These are phyloP conservation scores for Pygoscelis antarcticus DNA, from an alignment of 2,113 vertebrate genomes.

Conservation along the genomic window DNA sequence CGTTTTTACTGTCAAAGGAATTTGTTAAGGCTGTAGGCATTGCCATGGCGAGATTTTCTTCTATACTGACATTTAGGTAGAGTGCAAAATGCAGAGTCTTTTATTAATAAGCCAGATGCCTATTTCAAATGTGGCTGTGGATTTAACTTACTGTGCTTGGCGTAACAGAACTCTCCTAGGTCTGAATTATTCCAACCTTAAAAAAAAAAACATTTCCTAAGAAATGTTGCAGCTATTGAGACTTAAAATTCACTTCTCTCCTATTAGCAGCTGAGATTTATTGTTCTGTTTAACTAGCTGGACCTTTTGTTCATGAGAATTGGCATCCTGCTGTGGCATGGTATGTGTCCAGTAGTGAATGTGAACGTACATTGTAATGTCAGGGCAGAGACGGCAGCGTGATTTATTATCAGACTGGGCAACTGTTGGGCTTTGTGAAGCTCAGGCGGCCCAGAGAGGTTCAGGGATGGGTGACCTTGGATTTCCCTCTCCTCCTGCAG, in stretches of 20 bases:
- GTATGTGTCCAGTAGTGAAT: background rate
- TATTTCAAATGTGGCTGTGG: background rate
- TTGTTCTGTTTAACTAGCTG: conserved; percentile 37
- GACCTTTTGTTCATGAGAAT: conserved; percentile 32
- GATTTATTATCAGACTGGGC: background rate
- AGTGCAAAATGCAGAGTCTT: background rate
- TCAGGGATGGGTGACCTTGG: background rate
- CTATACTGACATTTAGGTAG: background rate
- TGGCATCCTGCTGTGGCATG: conserved; percentile 15
- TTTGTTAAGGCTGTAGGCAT: background rate
- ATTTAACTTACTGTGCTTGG: background rate
- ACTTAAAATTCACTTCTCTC: background rate
- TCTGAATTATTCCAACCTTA: background rate
- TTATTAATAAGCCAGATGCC: background rate
- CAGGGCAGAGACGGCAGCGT: background rate
- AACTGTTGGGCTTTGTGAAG: background rate
- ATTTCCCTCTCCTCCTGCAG: background rate
- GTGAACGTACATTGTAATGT: background rate
- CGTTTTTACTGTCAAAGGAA: background rate
- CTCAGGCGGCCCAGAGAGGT: background rate
- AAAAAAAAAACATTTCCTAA: background rate
- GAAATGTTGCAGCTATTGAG: background rate
- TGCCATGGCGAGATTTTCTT: background rate
- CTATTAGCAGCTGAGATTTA: conserved; percentile 36
- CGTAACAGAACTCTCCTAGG: background rate